Percentiles rank a stretch among this genome's conserved stretches.
These are phyloP conservation scores for Diachrysia chrysitis DNA, from an alignment of 2,888 invertebrate genomes.

Conservation along the genomic window DNA sequence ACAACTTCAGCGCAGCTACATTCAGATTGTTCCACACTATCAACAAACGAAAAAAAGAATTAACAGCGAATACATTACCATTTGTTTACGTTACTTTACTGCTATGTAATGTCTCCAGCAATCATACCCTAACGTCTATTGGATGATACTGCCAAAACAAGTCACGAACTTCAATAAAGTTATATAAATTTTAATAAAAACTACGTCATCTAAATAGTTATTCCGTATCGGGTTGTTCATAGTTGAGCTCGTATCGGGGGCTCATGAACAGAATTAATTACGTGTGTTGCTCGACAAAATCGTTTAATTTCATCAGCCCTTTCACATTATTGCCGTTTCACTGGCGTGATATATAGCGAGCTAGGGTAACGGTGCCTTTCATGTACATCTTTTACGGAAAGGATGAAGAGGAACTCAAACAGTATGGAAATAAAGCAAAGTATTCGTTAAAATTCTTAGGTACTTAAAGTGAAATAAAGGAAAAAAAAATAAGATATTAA, in stretches of 20 bases:
- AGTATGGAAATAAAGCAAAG: neutral
- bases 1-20: neutral
- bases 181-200: neutral
- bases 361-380: conserved; percentile 10
- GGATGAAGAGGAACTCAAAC: conserved; percentile 15
- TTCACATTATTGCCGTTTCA: conserved; percentile 25
- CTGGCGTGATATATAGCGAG: conserved; percentile 28
- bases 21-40: too few species aligned
- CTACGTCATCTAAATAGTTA: neutral
- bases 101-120: too few species aligned
- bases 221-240: neutral
- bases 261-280: conserved; percentile 23
- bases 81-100: too few species aligned
- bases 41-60: too few species aligned
- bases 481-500: neutral
- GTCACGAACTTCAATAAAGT: too few species aligned
- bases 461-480: neutral
- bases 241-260: neutral
- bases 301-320: conserved; percentile 20
- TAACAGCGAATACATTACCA: too few species aligned
- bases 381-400: conserved; percentile 22
- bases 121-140: too few species aligned
- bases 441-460: neutral
- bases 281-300: conserved; percentile 21
- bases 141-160: too few species aligned